Evolutionary conservation across 2,113 vertebrate species (phyloP), one percentile per base, ranked within the genome.

Genomic region (Epinephelus lanceolatus): DNA sequence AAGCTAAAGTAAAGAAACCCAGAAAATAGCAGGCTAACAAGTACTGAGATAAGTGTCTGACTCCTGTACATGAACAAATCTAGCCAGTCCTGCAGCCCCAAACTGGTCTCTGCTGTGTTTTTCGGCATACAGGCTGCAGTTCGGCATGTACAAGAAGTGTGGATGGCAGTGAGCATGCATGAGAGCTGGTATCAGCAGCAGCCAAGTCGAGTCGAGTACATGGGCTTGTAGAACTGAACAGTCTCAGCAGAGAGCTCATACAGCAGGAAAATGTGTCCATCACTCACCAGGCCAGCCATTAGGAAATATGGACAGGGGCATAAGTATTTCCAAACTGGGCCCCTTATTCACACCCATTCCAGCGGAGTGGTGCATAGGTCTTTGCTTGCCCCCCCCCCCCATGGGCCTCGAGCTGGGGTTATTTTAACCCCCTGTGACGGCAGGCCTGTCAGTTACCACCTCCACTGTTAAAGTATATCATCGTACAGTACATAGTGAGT

Each of bases 21-120:
- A 76, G 52, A 62, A 53, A 15, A 18, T 52, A 59, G 42, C 45
- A 72, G 76, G 14, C 19, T 42, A 57, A 71, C 23, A 30, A 13
- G 21, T 37, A 51, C 21, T 21, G 25, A 59, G 66, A 67, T 13
- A 12, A 66, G 27, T 65, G 37, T 66, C 21, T 66, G 62, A 23
- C 13, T 30, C 11, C 67, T 13, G 51, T n/a, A 56, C 51, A 25
- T 52, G 42, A 72, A 78, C 8, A 2, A 67, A 67, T 27, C 23
- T 67, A 42, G 8, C 0, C 5, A n/a, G 17, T 25, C 53, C 17
- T 5, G 51, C 67, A 57, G 53, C 49, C 59, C 37, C 57, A 18
- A n/a, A 61, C 25, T 1, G 2, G 2, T 59, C 42, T 74, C 18
- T 69, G 74, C 21, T 60, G 45, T 61, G 53, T 40, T 68, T 62